These are phyloP conservation scores for Myiagra hebetior DNA, from an alignment of 2,113 vertebrate genomes.

Conservation along the genomic window DNA sequence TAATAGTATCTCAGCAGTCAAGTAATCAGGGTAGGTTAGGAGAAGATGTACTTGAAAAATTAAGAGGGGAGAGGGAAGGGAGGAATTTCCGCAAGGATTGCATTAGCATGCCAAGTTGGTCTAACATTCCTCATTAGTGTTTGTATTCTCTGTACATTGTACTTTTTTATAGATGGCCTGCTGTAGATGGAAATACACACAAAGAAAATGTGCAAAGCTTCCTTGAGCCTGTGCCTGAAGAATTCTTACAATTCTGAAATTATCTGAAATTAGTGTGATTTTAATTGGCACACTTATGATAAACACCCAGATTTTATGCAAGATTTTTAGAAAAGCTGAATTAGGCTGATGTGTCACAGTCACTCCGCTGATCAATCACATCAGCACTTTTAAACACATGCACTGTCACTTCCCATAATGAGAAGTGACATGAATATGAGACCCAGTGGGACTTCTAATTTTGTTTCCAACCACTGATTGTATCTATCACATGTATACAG, in stretches of 20 bases:
- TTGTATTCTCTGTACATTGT: background rate
- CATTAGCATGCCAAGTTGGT: background rate
- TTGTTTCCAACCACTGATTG: background rate
- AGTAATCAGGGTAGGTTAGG: background rate
- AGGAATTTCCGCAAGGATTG: background rate
- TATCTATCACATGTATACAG: background rate
- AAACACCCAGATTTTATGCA: background rate
- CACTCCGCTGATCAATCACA: background rate
- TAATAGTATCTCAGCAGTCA: background rate
- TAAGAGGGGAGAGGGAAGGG: background rate
- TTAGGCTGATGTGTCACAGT: background rate
- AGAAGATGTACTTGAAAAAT: conserved; percentile 21
- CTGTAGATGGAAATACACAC: background rate
- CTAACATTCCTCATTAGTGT: background rate
- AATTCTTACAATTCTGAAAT: background rate
- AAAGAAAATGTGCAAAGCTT: background rate
- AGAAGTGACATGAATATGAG: background rate
- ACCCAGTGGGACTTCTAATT: background rate
- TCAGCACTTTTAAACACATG: background rate
- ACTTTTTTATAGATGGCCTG: background rate
- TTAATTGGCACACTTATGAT: rapidly evolving
- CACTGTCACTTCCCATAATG: background rate
- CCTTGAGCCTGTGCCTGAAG: background rate
- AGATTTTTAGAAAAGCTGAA: background rate
- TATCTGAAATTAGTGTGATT: background rate